Evolutionary conservation across 2,888 invertebrate species (phyloP).

Genomic region (Antheraea yamamai): DNA sequence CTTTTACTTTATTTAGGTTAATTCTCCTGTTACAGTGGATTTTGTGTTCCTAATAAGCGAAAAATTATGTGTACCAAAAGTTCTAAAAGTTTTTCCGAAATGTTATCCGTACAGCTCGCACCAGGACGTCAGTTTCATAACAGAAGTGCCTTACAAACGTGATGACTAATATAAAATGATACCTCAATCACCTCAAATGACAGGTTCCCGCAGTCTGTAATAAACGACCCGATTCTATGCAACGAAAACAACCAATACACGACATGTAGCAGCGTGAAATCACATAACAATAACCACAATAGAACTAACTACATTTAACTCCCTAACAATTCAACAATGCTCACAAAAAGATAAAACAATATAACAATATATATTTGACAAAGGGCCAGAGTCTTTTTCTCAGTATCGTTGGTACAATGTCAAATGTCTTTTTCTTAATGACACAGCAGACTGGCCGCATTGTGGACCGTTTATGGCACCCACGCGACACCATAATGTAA

Average conservation of each 20-base stretch:
- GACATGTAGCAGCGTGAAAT: slow-evolving; percentile 68
- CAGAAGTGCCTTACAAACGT: slow-evolving; percentile 29
- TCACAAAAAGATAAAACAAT: slow-evolving; percentile 69
- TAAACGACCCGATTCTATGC: slow-evolving; percentile 74
- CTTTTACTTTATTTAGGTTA: too few relatives aligned
- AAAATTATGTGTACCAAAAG: not conserved
- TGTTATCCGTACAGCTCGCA: not conserved
- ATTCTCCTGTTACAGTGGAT: not conserved
- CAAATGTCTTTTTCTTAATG: slow-evolving; percentile 66
- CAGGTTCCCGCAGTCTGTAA: slow-evolving; percentile 70
- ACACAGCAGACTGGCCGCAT: slow-evolving; percentile 66
- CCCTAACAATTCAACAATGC: slow-evolving; percentile 75
- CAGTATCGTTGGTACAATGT: slow-evolving; percentile 59
- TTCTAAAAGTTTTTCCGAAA: not conserved
- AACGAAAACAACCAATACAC: slow-evolving; percentile 55
- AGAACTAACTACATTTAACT: slow-evolving; percentile 77
- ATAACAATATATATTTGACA: slow-evolving; percentile 49
- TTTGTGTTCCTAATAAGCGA: not conserved
- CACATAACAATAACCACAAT: slow-evolving; percentile 63
- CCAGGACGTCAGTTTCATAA: slow-evolving; percentile 2
- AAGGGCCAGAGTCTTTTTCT: slow-evolving; percentile 60
- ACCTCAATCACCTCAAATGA: slow-evolving; percentile 62
- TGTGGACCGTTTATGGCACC: slow-evolving; percentile 76
- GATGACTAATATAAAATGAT: slow-evolving; percentile 58
- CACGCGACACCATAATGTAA: slow-evolving; percentile 77